Evolutionary conservation across 2,113 vertebrate genomes (phyloP).

Genomic region (Gymnorhina tibicen): DNA sequence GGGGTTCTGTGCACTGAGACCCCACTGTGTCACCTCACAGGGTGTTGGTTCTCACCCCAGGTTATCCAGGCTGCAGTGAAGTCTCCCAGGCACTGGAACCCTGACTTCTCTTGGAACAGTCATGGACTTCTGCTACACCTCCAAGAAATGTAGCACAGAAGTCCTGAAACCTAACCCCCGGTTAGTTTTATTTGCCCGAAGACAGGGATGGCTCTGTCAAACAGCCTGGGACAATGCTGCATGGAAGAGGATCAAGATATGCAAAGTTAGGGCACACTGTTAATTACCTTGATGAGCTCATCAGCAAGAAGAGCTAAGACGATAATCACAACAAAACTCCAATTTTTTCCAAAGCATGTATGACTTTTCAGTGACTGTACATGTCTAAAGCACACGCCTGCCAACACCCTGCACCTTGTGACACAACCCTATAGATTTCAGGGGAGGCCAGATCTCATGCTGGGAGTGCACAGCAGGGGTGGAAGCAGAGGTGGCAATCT

Average conservation of each 20-base stretch:
- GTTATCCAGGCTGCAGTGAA: not conserved
- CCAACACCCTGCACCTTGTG: not conserved
- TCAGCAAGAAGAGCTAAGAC: not conserved
- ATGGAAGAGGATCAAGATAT: not conserved
- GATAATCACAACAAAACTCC: not conserved
- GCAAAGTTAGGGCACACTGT: not conserved
- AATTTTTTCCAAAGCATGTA: accelerated
- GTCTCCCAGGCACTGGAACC: not conserved
- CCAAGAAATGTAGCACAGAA: accelerated
- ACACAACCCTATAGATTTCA: accelerated
- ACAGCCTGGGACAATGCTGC: not conserved
- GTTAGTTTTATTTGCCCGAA: not conserved
- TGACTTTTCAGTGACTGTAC: not conserved
- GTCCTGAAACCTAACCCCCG: not conserved
- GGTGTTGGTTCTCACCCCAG: not conserved
- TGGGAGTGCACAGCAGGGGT: not conserved
- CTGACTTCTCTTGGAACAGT: not conserved
- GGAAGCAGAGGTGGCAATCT: not conserved
- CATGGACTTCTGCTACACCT: not conserved
- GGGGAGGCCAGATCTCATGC: not conserved
- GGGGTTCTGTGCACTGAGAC: accelerated
- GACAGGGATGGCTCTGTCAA: not conserved
- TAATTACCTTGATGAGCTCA: not conserved
- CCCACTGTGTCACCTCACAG: not conserved
- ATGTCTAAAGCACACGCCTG: accelerated